A percentile compares a stretch with the other conserved stretches of the same genome.
Evolutionary conservation across 1,140 invertebrate species (phyloP).

Genomic region (Pseudachorutes palmiensis): DNA sequence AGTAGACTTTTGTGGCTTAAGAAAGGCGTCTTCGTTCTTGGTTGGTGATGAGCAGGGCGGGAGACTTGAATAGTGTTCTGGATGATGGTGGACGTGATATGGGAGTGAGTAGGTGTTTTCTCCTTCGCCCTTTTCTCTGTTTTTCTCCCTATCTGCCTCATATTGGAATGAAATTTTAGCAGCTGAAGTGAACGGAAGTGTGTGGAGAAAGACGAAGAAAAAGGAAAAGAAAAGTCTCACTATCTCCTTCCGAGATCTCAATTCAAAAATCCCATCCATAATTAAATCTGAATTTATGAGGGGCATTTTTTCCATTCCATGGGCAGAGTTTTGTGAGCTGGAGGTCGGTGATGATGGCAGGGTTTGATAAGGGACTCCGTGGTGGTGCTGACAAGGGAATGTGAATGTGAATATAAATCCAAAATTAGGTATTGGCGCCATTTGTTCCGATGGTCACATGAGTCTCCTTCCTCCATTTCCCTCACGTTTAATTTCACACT

Average conservation of each 20-base stretch:
- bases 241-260: neutral
- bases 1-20: too few relatives aligned
- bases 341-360: too few relatives aligned
- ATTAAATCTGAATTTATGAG: conserved; percentile 10
- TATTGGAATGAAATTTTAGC: too few relatives aligned
- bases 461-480: neutral
- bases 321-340: too few relatives aligned
- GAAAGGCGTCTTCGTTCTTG: too few relatives aligned
- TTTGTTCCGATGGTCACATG: neutral
- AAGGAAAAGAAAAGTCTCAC: too few relatives aligned
- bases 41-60: neutral
- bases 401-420: neutral
- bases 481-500: too few relatives aligned
- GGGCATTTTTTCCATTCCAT: too few relatives aligned
- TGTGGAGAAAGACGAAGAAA: neutral
- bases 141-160: too few relatives aligned
- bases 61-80: neutral
- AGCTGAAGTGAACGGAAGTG: too few relatives aligned
- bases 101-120: neutral
- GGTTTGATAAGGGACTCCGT: neutral
- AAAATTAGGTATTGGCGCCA: neutral
- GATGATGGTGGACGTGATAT: neutral
- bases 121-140: neutral
- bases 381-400: neutral
- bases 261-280: neutral